Evolutionary conservation across 2,797 vertebrate species (phyloP), one percentile per base, ranked within the genome.

Genomic region (Megaceryle alcyon): DNA sequence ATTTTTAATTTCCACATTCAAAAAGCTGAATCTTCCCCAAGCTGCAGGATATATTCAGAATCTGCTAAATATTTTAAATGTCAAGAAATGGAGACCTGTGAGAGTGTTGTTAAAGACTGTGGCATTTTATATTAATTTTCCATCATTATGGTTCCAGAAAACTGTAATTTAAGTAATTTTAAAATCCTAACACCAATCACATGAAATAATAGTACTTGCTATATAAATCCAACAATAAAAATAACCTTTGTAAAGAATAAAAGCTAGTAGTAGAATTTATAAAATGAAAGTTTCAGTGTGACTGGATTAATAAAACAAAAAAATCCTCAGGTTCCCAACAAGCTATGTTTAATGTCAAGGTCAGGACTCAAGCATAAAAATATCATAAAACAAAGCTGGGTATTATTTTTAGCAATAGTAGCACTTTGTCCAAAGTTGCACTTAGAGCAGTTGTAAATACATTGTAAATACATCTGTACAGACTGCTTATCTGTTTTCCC

Each of bases 41-140:
- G 29, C 17, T 90, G 48, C 48, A 86, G 49, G 71, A 96, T 96
- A 63, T 93, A 76, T 94, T 97, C 76, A 92, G 57, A 95, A 88
- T 92, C 64, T 92, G 78, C 63, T 95, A 97, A 97, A 97, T 96
- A 96, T 96, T 97, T 97, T 94, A 95, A 95, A 95, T 94, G 51
- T 77, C 2, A 2, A 95, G 95, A 96, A 72, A 86, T 39, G 46
- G 57, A 97, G 75, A 97, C 79, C 87, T 95, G 60, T 96, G 14
- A 97, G 56, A 88, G 49, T 26, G 17, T 48, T 97, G 96, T 96
- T 97, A 97, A 96, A 97, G 90, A 56, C 69, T 88, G 53, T 88
- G 87, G 91, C 59, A 97, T 97, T 98, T 97, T 94, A 90, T 91
- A 94, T 57, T 77, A 72, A 94, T 96, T 95, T 96, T 98, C 77